Percentiles rank a stretch among this genome's conserved stretches.
These are phyloP conservation scores for Chrysolina americana DNA, from an alignment of 2,888 invertebrate species.

Conservation along the genomic window DNA sequence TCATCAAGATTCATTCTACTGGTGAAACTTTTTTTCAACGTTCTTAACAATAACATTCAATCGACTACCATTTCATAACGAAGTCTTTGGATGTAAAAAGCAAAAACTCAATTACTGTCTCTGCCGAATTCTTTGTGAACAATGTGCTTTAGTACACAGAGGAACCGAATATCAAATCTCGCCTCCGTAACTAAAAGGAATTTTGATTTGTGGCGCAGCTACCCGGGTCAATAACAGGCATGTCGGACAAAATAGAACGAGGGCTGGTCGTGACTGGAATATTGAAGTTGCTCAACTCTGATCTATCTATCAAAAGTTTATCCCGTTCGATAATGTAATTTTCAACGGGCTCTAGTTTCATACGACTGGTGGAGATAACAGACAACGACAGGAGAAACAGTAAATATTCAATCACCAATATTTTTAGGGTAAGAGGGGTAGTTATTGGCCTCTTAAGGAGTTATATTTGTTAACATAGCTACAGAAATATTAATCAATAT, in stretches of 20 bases:
- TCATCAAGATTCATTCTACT: too few relatives aligned
- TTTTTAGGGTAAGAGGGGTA: too few relatives aligned
- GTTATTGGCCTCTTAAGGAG: too few relatives aligned
- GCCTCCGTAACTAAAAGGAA: conserved; percentile 1
- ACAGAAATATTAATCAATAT: too few relatives aligned
- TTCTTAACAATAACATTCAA: too few relatives aligned
- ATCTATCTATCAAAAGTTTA: conserved; percentile 22
- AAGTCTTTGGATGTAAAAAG: too few relatives aligned
- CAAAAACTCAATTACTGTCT: too few relatives aligned
- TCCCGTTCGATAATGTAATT: conserved; percentile 22
- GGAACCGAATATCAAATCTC: neutral
- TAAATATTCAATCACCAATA: neutral
- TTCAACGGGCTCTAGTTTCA: conserved; percentile 1
- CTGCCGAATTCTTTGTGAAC: neutral
- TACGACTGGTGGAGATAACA: neutral
- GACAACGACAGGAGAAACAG: neutral
- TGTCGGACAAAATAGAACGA: conserved; percentile 20
- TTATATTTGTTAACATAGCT: too few relatives aligned
- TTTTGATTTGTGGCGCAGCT: conserved; percentile 17
- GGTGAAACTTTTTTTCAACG: too few relatives aligned
- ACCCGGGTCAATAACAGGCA: conserved; percentile 20
- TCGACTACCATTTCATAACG: too few relatives aligned
- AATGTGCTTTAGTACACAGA: neutral
- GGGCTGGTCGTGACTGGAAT: conserved; percentile 16
- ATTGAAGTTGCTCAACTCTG: conserved; percentile 9